Conservation (phyloP, 2,888 invertebrate species). For the Polyommatus icarus region DNA sequence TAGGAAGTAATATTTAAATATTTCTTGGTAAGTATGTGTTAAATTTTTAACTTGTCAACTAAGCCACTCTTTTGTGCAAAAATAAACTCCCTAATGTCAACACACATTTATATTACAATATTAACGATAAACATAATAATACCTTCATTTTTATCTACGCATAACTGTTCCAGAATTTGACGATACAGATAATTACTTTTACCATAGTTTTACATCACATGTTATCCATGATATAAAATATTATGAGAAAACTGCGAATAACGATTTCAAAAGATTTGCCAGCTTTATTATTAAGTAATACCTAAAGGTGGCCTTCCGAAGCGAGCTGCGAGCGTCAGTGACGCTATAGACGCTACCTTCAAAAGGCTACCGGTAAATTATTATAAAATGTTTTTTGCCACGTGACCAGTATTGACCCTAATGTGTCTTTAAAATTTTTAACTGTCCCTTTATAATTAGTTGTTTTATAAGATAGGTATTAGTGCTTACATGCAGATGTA, state of each 20-base stretch:
- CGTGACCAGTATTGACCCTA: too few species aligned
- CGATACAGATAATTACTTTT: not conserved
- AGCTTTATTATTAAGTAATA: too few species aligned
- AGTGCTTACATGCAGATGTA: too few species aligned
- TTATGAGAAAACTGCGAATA: too few species aligned
- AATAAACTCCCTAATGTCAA: slow-evolving; percentile 10
- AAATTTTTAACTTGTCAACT: not conserved
- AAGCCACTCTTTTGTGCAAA: not conserved
- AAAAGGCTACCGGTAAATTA: too few species aligned
- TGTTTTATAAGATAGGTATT: not conserved
- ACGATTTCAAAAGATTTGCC: too few species aligned
- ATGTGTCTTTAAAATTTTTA: too few species aligned
- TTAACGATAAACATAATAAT: not conserved
- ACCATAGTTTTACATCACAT: not conserved
- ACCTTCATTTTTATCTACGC: not conserved
- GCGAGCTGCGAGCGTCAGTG: too few species aligned
- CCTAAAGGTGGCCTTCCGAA: too few species aligned
- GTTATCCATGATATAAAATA: too few species aligned
- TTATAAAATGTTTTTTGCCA: too few species aligned
- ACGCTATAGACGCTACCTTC: too few species aligned
- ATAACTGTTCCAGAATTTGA: not conserved
- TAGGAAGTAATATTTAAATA: not conserved
- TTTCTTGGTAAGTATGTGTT: not conserved
- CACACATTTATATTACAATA: not conserved
- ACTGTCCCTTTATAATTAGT: not conserved